Base-by-base conservation (phyloP, 2,888 invertebrate species). In the Dinocampus coccinellae region DNA sequence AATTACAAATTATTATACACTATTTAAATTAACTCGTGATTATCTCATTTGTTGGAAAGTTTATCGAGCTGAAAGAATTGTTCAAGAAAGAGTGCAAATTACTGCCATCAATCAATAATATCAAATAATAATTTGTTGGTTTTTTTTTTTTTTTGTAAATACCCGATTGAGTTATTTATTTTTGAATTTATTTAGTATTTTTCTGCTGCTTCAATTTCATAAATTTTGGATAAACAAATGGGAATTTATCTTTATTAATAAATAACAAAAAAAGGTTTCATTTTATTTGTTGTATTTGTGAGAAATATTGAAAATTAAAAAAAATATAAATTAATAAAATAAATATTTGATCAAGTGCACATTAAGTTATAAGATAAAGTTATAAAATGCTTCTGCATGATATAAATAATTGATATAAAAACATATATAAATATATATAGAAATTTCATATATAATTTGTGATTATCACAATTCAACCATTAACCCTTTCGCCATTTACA, bases 21-120 rank as follows among this genome's bases (percentile, higher is more conserved):
- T 98, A 57, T 98, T 97, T 87, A 96, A 97, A 88, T 90, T 97
- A 78, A 90, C 94, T 34, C 91, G 98, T 55, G 97, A 97, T 87
- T 96, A 94, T 84, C 89, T 97, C 3, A 92, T 98, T 34, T 93
- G 96, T 66, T 93, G 93, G 90, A 93, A 93, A 83, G 92, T 96
- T 11, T 96, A 96, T 83, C 91, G 91, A 80, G 92, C 92, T 0
- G 94, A 94, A 82, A 90, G 90, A 77, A 90, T 92, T 84, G 91
- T 93, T 83, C 93, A 93, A 80, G 92, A 92, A 74, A 93, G 92
- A 80, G 74, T 81, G 34, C 82, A 81, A 63, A 74, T 78, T 72
- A 75, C 78, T 57, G 76, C 77, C 73, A 77, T 62, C 69, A 63
- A 61, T 72, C 76, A 77, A 70, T 75, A 58, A 72, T n/a, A n/a